Evolutionary conservation across 2,888 invertebrate genomes (phyloP), one percentile per base, ranked within the genome.

Genomic region (Diarsia mendica): DNA sequence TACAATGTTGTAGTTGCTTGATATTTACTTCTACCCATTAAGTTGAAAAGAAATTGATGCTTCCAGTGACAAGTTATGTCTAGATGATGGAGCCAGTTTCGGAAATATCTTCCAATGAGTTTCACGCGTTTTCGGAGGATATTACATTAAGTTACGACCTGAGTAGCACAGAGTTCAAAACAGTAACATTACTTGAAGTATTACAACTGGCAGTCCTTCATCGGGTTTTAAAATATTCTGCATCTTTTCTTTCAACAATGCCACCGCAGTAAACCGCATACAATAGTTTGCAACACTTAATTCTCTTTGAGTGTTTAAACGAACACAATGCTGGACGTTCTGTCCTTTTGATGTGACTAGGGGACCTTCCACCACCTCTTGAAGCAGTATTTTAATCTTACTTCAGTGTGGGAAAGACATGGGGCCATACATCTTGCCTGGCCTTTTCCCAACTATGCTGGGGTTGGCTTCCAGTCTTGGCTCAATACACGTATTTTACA

Each of bases 251-350:
- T 70, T 58, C 33, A 65, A 77, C 77, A 77, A 72, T 63, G 51
- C 63, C 72, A 69, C 66, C n/a, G 61, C 77, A 82, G 78, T 63
- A 58, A 69, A 66, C 63, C 53, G 77, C 33, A 49, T 60, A 74
- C 60, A 79, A 68, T 74, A 55, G 65, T 74, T 68, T 73, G 70
- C 67, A 79, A 58, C 48, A 74, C 46, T 70, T 65, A 74, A 83
- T 80, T 70, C 70, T 79, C 65, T 67, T 68, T 44, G 53, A 66
- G 83, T 73, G 65, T 79, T 78, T 74, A 65, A 71, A 68, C 74
- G 39, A 83, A 55, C 71, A 74, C 58, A 79, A 82, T 74, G 70
- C 18, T 71, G 61, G 63, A 66, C 53, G 79, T 48, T 71, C 63
- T 83, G 70, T 83, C 33, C 65, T 28, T 77, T 73, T 65, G 51